Evolutionary conservation across 1,140 invertebrate genomes (phyloP).

Genomic region (Eulimnadia texana): DNA sequence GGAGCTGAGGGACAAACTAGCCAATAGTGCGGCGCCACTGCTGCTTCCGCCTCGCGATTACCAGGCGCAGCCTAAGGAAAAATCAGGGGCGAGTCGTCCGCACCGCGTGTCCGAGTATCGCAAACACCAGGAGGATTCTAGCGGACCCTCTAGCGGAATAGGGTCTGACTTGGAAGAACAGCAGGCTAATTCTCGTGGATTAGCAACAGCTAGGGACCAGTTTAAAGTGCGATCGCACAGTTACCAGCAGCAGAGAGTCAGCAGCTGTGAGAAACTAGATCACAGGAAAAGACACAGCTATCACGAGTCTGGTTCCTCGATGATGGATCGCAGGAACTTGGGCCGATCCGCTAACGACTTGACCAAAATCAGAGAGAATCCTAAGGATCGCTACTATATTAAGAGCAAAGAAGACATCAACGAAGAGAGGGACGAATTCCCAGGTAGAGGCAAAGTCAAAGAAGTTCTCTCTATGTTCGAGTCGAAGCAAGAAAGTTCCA

Average conservation of each 20-base stretch:
- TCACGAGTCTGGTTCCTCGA: neutral
- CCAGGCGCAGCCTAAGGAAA: conserved; percentile 52
- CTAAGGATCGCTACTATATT: too few relatives aligned
- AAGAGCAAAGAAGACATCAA: too few relatives aligned
- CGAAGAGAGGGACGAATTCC: neutral
- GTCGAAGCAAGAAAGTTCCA: neutral
- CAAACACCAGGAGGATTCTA: conserved; percentile 21
- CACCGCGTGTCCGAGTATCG: conserved; percentile 4
- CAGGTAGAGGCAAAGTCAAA: neutral
- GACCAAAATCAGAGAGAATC: neutral
- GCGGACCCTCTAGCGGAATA: conserved; percentile 48
- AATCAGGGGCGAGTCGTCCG: conserved; percentile 42
- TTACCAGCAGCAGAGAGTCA: too few relatives aligned
- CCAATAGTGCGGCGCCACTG: conserved; percentile 39
- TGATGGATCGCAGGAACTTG: neutral
- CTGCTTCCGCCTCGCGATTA: conserved; percentile 83
- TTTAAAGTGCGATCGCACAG: too few relatives aligned
- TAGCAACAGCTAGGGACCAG: neutral
- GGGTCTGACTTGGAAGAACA: conserved; percentile 49
- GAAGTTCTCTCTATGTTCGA: neutral
- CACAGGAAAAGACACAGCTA: neutral
- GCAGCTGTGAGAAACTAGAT: neutral
- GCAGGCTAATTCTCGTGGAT: too few relatives aligned
- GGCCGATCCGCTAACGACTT: neutral
- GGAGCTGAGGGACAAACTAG: conserved; percentile 70